phyloP scores from a whole-genome alignment of 1,140 invertebrate species.

The Pomacea maculata region DNA sequence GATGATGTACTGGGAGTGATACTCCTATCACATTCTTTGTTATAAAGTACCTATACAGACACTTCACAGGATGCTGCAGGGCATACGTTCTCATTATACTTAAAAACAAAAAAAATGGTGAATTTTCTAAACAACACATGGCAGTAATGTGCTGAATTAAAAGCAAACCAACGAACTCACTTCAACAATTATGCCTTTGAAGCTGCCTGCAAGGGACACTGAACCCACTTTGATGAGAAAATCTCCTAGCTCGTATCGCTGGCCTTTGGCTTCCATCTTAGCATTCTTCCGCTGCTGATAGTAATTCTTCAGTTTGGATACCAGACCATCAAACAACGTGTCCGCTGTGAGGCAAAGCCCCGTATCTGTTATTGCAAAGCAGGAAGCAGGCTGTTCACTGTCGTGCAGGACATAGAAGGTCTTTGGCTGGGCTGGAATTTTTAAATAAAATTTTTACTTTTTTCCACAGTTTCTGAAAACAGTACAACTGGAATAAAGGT shows the following conservation, averaged over 20 bases:
- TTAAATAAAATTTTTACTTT: too few species aligned
- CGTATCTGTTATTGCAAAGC: slow-evolving; percentile 89
- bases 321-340: slow-evolving; percentile 87
- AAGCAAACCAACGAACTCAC: slow-evolving; percentile 66
- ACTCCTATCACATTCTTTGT: too few species aligned
- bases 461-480: too few species aligned
- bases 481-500: too few species aligned
- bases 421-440: slow-evolving; percentile 70
- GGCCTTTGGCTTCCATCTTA: slow-evolving; percentile 89
- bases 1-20: too few species aligned
- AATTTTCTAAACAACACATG: not conserved
- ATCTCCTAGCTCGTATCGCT: slow-evolving; percentile 90
- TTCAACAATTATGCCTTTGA: slow-evolving; percentile 94
- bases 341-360: slow-evolving; percentile 86
- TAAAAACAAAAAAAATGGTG: slow-evolving; percentile 3
- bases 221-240: slow-evolving; percentile 94
- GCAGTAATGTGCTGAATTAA: too few species aligned
- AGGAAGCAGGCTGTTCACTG: slow-evolving; percentile 92
- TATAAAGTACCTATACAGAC: too few species aligned
- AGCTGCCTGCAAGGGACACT: slow-evolving; percentile 85
- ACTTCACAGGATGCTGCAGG: too few species aligned
- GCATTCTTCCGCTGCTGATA: slow-evolving; percentile 84
- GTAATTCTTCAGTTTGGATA: slow-evolving; percentile 86
- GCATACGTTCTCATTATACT: not conserved
- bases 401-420: slow-evolving; percentile 92